A percentile compares a stretch with the other conserved stretches of the same genome.
Conservation (phyloP, 2,113 vertebrate species). For the Lota lota region DNA sequence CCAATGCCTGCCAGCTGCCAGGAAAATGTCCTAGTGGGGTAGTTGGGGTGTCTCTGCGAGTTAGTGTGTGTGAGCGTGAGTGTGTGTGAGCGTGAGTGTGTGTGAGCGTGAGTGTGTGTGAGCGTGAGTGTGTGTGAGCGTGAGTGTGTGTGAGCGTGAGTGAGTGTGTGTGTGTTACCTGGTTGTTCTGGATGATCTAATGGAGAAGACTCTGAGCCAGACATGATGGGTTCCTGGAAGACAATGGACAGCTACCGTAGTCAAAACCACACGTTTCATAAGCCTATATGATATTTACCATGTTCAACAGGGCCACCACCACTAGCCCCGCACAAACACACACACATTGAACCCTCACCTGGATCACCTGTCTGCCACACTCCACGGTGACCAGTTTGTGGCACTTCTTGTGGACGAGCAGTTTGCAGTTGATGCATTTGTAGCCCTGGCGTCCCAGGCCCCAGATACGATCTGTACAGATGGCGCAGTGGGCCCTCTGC, state of each 20-base stretch:
- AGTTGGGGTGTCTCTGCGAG: background rate
- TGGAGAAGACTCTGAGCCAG: conserved; percentile 74
- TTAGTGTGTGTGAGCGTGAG: no score
- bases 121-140: no score
- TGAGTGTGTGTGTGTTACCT: conserved; percentile 68
- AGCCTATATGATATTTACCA: no score
- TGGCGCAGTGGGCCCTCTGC: conserved; percentile 96
- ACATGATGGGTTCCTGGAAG: conserved; percentile 83
- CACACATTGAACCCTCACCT: conserved; percentile 43
- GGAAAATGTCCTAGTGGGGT: background rate
- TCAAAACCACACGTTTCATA: no score
- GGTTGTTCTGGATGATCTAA: conserved; percentile 79
- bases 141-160: no score
- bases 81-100: no score
- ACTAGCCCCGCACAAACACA: no score
- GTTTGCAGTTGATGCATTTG: conserved; percentile 98
- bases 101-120: no score
- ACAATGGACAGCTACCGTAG: conserved; percentile 16
- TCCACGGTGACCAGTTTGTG: conserved; percentile 92
- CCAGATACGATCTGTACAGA: conserved; percentile 97
- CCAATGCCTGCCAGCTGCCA: background rate
- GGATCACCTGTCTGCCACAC: conserved; percentile 82
- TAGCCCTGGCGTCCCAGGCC: conserved; percentile 96
- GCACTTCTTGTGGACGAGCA: conserved; percentile 98
- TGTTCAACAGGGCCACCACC: background rate